Conservation (phyloP, 2,888 invertebrate species). For the Apodemia zela region DNA sequence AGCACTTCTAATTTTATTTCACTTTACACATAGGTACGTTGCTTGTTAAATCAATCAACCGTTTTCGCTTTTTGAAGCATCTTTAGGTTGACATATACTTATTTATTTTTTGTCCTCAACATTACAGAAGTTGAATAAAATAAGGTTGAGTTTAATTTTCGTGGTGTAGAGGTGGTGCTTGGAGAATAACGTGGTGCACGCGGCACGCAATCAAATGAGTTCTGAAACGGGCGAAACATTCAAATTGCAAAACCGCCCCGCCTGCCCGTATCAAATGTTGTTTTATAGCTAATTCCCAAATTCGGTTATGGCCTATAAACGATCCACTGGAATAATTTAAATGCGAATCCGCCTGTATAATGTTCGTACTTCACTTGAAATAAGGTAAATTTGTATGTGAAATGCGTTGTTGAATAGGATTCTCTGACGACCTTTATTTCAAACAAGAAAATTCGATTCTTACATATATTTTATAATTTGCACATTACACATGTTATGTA, state of each 20-base stretch:
- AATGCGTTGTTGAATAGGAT: conserved; percentile 77
- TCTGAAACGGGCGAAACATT: conserved; percentile 71
- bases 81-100: too few relatives aligned
- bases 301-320: conserved; percentile 81
- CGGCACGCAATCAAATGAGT: conserved; percentile 72
- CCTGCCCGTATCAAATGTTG: conserved; percentile 80
- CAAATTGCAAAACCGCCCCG: conserved; percentile 76
- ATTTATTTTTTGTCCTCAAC: too few relatives aligned
- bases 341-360: conserved; percentile 78
- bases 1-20: too few relatives aligned
- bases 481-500: neutral
- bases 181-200: conserved; percentile 55
- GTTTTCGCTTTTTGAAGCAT: too few relatives aligned
- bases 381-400: conserved; percentile 79
- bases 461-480: conserved; percentile 1
- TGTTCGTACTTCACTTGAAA: conserved; percentile 77
- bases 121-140: neutral
- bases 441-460: conserved; percentile 39
- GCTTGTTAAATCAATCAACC: too few relatives aligned
- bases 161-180: conserved; percentile 24
- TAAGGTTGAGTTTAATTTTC: neutral
- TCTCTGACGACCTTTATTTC: conserved; percentile 68
- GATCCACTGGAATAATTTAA: conserved; percentile 80
- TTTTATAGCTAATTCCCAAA: conserved; percentile 81
- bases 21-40: too few relatives aligned